Conservation (phyloP, 2,797 vertebrate species). For the Falco naumanni region DNA sequence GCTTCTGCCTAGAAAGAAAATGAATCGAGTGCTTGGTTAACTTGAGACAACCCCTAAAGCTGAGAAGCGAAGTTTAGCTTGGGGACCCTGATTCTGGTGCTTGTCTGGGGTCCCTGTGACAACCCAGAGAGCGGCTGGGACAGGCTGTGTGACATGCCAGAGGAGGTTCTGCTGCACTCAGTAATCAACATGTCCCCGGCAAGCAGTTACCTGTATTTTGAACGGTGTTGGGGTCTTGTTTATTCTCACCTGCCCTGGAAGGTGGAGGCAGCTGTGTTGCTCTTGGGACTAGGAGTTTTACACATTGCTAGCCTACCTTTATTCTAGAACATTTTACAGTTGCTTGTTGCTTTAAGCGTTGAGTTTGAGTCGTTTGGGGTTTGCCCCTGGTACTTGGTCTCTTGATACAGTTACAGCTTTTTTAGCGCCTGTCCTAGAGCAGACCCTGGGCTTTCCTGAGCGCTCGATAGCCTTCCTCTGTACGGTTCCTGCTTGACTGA, state of each 20-base stretch:
- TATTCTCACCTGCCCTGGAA: not conserved
- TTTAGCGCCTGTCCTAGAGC: not conserved
- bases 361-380: not conserved
- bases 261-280: not conserved
- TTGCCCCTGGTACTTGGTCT: not conserved
- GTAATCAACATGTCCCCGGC: not conserved
- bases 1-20: not conserved
- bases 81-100: accelerated
- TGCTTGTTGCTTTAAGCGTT: not conserved
- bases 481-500: not conserved
- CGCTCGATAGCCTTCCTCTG: not conserved
- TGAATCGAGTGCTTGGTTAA: not conserved
- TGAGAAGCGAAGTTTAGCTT: not conserved
- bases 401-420: not conserved
- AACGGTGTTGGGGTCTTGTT: not conserved
- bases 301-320: not conserved
- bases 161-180: not conserved
- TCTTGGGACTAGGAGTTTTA: not conserved
- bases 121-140: accelerated
- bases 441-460: not conserved
- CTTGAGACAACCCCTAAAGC: not conserved
- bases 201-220: not conserved
- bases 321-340: not conserved
- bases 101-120: accelerated
- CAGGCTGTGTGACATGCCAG: accelerated